Conservation (phyloP, 2,888 invertebrate species). For the Conops quadrifasciatus region DNA sequence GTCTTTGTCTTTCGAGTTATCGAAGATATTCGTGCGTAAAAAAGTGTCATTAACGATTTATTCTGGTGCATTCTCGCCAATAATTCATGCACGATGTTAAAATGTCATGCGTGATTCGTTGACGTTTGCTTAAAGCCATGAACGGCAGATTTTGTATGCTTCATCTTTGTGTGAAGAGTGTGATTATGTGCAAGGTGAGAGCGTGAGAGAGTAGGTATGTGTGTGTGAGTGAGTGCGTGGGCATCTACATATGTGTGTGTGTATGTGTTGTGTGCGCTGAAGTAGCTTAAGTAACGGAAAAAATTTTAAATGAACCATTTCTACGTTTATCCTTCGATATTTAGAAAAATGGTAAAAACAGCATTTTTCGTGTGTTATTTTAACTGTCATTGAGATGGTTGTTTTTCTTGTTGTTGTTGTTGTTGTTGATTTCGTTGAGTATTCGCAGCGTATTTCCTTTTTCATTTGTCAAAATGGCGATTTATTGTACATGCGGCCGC, state of each 20-base stretch:
- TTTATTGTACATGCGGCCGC: constrained; percentile 8
- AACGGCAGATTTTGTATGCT: no score
- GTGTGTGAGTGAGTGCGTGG: background rate
- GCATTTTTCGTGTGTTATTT: background rate
- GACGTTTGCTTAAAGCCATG: no score
- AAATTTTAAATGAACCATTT: constrained; percentile 1
- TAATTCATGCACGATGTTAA: no score
- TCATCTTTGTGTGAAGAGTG: no score
- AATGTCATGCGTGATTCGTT: no score
- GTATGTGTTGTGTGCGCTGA: constrained; percentile 1
- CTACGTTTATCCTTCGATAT: constrained; percentile 5
- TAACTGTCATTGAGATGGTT: background rate
- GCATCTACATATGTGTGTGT: background rate
- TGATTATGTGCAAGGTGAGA: background rate
- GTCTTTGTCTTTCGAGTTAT: no score
- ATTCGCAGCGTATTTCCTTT: background rate
- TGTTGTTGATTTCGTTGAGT: background rate
- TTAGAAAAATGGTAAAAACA: constrained; percentile 16
- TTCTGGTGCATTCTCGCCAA: no score
- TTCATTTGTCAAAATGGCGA: constrained; percentile 14
- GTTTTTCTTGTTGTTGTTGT: background rate
- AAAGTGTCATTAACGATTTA: no score
- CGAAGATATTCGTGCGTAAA: no score
- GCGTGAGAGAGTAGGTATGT: constrained; percentile 7
- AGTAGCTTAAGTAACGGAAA: background rate